These are phyloP conservation scores for Toxotes chatareus DNA, from an alignment of 2,113 vertebrate species.

Conservation along the genomic window DNA sequence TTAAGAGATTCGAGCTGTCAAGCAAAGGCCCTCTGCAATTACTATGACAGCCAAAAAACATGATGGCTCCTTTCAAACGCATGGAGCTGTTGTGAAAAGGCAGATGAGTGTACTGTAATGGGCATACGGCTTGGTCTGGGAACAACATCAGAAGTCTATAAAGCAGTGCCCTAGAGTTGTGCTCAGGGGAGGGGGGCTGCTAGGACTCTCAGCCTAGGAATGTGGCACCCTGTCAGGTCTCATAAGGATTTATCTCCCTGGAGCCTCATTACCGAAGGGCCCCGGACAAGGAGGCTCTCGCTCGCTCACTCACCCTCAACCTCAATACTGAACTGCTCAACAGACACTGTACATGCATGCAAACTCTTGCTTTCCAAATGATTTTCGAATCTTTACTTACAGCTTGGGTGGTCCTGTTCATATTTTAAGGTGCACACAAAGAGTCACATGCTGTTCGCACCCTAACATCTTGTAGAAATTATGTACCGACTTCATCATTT, in stretches of 20 bases:
- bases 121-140: conserved; percentile 33
- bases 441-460: neutral
- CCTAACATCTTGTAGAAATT: neutral
- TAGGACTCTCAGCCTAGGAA: conserved; percentile 70
- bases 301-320: conserved; percentile 35
- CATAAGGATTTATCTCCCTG: conserved; percentile 79
- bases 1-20: neutral
- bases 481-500: neutral
- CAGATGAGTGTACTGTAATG: conserved; percentile 28
- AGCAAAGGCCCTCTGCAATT: neutral
- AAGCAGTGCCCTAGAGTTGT: conserved; percentile 56
- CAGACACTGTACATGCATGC: conserved; percentile 7
- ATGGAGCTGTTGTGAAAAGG: conserved; percentile 15
- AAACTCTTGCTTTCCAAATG: conserved; percentile 2
- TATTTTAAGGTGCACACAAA: neutral
- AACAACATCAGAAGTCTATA: conserved; percentile 66
- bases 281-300: conserved; percentile 55
- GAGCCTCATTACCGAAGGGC: conserved; percentile 73
- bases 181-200: conserved; percentile 57
- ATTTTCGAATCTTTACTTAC: conserved; percentile 10
- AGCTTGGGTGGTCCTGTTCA: conserved; percentile 10
- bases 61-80: conserved; percentile 5
- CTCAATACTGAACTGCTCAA: neutral
- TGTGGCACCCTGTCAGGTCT: conserved; percentile 81
- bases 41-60: neutral